phyloP scores from a whole-genome alignment of 2,113 vertebrate species.

The Pogona vitticeps region DNA sequence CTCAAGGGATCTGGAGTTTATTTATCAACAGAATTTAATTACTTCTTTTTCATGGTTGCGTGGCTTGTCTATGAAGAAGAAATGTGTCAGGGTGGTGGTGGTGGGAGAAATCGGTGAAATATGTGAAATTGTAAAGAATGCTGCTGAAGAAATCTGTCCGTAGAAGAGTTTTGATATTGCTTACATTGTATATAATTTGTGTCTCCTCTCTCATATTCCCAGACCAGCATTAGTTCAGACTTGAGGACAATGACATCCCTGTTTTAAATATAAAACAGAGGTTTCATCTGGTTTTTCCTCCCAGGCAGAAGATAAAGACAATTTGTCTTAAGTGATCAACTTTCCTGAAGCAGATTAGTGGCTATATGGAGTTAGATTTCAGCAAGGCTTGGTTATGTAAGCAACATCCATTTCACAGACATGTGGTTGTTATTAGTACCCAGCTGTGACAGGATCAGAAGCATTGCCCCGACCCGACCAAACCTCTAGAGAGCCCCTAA shows the following conservation, averaged over 20 bases:
- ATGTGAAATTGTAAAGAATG: background rate
- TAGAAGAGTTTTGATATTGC: accelerated
- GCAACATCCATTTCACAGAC: background rate
- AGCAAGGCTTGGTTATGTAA: conserved; percentile 11
- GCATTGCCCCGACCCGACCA: background rate
- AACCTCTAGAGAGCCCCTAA: background rate
- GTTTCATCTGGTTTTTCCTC: background rate
- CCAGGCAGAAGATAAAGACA: background rate
- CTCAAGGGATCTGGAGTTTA: conserved; percentile 21
- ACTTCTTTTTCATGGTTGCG: conserved; percentile 39
- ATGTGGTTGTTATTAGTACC: background rate
- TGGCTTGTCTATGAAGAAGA: conserved; percentile 9
- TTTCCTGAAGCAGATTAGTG: background rate
- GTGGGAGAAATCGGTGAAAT: background rate
- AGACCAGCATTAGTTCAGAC: background rate
- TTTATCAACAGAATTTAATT: conserved; percentile 24
- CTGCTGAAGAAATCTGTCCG: conserved; percentile 3
- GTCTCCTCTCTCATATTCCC: background rate
- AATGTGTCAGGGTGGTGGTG: background rate
- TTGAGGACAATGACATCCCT: background rate
- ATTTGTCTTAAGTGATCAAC: background rate
- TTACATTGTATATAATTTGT: background rate
- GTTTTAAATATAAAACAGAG: background rate
- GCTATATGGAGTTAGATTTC: background rate
- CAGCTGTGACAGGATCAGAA: background rate